Percentiles rank a stretch among this genome's conserved stretches.
Conservation (phyloP, 2,797 vertebrate genomes). For the Pseudocheirus occidentalis region DNA sequence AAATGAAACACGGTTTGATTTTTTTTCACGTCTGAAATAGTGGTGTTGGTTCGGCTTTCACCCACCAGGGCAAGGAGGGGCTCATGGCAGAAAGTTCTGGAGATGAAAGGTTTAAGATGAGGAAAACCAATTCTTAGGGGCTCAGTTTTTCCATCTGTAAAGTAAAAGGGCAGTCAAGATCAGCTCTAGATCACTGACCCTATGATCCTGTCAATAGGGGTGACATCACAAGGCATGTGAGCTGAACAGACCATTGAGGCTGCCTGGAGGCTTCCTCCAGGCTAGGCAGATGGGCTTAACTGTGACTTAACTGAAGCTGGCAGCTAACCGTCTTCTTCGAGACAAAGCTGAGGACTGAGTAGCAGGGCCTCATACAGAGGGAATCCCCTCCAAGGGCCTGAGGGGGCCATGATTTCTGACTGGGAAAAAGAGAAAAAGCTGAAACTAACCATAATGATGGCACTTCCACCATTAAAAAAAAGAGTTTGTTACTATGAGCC, state of each 20-base stretch:
- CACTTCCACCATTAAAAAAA: slow-evolving; percentile 26
- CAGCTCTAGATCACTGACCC: not conserved
- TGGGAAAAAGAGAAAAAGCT: not conserved
- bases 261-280: not conserved
- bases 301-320: not conserved
- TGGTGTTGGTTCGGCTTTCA: not conserved
- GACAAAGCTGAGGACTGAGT: not conserved
- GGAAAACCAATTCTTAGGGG: not conserved
- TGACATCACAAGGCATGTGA: not conserved
- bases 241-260: not conserved
- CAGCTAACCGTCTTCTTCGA: not conserved
- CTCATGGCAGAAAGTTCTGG: not conserved
- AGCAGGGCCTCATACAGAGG: not conserved
- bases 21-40: not conserved
- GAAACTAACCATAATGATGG: not conserved
- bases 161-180: not conserved
- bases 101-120: not conserved
- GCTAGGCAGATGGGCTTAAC: not conserved
- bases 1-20: not conserved
- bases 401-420: not conserved
- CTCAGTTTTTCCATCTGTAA: not conserved
- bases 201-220: not conserved
- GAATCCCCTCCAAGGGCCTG: not conserved
- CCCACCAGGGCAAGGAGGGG: not conserved
- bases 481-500: slow-evolving; percentile 11